A percentile compares a stretch with the other conserved stretches of the same genome.
phyloP scores from a whole-genome alignment of 2,113 vertebrate species.

The Tiliqua scincoides region DNA sequence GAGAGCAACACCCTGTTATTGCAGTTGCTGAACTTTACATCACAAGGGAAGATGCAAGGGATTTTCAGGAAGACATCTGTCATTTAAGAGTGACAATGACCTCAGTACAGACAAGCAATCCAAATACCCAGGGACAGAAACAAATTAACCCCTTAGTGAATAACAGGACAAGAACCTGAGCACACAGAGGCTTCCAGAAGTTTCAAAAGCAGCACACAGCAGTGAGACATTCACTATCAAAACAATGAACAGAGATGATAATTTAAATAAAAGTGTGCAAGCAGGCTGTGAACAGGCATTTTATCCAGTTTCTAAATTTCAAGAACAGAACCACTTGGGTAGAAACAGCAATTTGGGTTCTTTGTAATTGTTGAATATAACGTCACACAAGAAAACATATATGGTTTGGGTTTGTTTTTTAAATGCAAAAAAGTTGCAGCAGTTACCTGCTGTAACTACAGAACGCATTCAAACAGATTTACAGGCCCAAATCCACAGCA shows the following conservation, averaged over 20 bases:
- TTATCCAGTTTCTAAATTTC: background rate
- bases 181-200: conserved; percentile 6
- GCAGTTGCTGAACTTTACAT: conserved; percentile 83
- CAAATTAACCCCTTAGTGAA: conserved; percentile 70
- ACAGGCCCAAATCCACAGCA: background rate
- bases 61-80: conserved; percentile 94
- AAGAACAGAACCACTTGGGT: background rate
- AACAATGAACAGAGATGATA: background rate
- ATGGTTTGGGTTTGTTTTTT: background rate
- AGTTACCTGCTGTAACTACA: background rate
- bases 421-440: no score
- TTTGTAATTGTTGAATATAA: no score
- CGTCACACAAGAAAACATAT: no score
- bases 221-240: conserved; percentile 6
- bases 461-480: background rate
- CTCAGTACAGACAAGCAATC: conserved; percentile 87
- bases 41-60: conserved; percentile 87
- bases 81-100: conserved; percentile 90
- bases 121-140: conserved; percentile 77
- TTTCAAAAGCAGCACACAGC: background rate
- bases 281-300: background rate
- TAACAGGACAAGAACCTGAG: conserved; percentile 34
- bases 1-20: conserved; percentile 80
- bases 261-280: background rate
- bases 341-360: no score